Evolutionary conservation across 1,140 invertebrate species (phyloP).

Genomic region (Zaprionus capensis): DNA sequence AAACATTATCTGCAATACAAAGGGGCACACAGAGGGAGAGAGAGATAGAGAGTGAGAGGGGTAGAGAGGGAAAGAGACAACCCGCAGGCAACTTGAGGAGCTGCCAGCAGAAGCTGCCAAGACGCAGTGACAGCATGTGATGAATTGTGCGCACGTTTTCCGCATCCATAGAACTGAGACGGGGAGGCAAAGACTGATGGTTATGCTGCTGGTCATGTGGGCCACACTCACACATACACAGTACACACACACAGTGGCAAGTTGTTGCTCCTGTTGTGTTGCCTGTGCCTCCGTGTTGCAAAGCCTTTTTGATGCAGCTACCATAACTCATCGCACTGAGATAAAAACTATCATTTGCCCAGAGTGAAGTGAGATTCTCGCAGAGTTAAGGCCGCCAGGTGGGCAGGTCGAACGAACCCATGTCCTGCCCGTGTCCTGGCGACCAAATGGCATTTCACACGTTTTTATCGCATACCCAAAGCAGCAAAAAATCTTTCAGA

Average conservation of each 20-base stretch:
- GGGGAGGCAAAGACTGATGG: conserved; percentile 59
- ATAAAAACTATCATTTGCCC: conserved; percentile 82
- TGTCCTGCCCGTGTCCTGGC: conserved; percentile 26
- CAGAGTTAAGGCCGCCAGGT: conserved; percentile 35
- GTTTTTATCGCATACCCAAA: conserved; percentile 64
- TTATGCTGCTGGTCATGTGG: conserved; percentile 63
- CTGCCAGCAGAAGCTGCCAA: conserved; percentile 38
- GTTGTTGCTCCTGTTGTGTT: conserved; percentile 32
- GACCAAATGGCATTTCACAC: conserved; percentile 77
- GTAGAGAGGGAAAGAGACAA: neutral
- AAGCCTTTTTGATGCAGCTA: conserved; percentile 76
- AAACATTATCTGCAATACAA: conserved; percentile 70
- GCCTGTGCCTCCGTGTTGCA: conserved; percentile 37
- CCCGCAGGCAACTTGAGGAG: neutral
- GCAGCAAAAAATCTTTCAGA: conserved; percentile 15
- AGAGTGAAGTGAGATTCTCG: conserved; percentile 59
- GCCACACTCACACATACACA: conserved; percentile 17
- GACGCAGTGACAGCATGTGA: conserved; percentile 79
- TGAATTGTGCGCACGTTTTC: conserved; percentile 74
- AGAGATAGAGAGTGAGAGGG: conserved; percentile 6
- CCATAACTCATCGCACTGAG: conserved; percentile 73
- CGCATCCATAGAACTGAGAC: conserved; percentile 23
- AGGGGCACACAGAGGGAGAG: conserved; percentile 2
- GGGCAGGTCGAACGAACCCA: neutral
- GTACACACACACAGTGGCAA: conserved; percentile 23